Percentiles rank a stretch among this genome's conserved stretches.
phyloP scores from a whole-genome alignment of 2,888 invertebrate species.

The Polietes domitor region DNA sequence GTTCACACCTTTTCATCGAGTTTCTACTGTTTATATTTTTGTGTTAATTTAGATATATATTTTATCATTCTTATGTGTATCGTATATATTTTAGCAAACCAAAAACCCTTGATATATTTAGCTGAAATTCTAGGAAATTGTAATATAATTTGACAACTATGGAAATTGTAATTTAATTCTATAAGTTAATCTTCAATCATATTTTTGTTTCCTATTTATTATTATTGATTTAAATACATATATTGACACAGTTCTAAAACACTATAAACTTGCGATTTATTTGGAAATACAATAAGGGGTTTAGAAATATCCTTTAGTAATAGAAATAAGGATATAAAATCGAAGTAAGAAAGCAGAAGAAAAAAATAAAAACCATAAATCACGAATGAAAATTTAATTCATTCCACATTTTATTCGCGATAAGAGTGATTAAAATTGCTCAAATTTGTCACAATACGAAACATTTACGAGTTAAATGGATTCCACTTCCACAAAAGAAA shows the following conservation, averaged over 20 bases:
- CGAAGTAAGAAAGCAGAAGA: too few relatives aligned
- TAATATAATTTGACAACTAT: slow-evolving; percentile 10
- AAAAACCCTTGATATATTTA: neutral
- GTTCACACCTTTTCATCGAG: neutral
- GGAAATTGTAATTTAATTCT: slow-evolving; percentile 13
- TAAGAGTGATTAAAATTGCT: too few relatives aligned
- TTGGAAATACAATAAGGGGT: too few relatives aligned
- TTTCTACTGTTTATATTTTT: neutral
- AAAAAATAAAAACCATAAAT: too few relatives aligned
- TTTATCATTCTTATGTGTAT: neutral
- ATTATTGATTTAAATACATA: slow-evolving; percentile 36
- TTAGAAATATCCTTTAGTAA: too few relatives aligned
- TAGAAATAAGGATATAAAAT: too few relatives aligned
- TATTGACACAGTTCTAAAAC: slow-evolving; percentile 17
- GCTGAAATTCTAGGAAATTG: neutral
- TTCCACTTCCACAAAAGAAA: too few relatives aligned
- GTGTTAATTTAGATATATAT: neutral
- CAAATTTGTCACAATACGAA: too few relatives aligned
- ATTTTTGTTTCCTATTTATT: slow-evolving; percentile 32
- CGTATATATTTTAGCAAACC: too few relatives aligned
- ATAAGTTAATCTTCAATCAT: slow-evolving; percentile 6
- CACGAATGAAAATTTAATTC: too few relatives aligned
- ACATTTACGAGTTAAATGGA: too few relatives aligned
- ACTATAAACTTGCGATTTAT: neutral
- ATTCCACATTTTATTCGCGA: too few relatives aligned